These are phyloP conservation scores for Neomorphus geoffroyi DNA, from an alignment of 2,797 vertebrate genomes.

Conservation along the genomic window DNA sequence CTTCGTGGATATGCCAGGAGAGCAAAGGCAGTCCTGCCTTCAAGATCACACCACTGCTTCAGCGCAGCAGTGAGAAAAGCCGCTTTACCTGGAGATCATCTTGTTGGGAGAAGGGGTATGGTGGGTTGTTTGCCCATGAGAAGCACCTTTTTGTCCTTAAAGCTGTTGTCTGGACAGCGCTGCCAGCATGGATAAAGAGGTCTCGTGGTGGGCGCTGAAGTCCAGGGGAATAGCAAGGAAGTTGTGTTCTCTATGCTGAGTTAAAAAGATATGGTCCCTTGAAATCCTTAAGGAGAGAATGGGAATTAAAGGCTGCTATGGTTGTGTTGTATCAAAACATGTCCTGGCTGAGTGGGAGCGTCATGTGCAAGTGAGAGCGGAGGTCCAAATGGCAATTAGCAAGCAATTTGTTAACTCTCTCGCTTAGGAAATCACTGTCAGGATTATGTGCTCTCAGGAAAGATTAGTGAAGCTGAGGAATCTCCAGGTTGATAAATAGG, in stretches of 20 bases:
- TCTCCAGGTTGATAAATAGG: conserved; percentile 59
- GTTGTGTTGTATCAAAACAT: neutral
- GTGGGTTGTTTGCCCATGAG: neutral
- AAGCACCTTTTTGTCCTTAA: neutral
- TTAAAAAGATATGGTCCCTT: neutral
- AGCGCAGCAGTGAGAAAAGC: neutral
- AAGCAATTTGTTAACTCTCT: conserved; percentile 55
- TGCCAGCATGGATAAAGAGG: rapidly evolving
- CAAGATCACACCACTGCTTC: neutral
- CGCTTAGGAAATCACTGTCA: conserved; percentile 48
- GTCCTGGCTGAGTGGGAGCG: conserved; percentile 17
- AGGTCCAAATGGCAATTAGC: conserved; percentile 61
- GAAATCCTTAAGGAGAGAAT: neutral
- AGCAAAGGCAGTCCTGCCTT: neutral
- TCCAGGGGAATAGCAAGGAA: neutral
- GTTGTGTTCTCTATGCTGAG: neutral
- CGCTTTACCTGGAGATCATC: neutral
- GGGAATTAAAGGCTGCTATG: neutral
- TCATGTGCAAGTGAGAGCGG: conserved; percentile 46
- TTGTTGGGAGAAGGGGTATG: neutral
- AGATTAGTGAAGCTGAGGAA: conserved; percentile 50
- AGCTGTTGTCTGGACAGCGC: no score
- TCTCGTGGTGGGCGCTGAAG: neutral
- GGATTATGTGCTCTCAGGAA: conserved; percentile 47
- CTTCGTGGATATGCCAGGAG: rapidly evolving